These are phyloP conservation scores for Bilobella aurantiaca DNA, from an alignment of 1,140 invertebrate genomes.

Conservation along the genomic window DNA sequence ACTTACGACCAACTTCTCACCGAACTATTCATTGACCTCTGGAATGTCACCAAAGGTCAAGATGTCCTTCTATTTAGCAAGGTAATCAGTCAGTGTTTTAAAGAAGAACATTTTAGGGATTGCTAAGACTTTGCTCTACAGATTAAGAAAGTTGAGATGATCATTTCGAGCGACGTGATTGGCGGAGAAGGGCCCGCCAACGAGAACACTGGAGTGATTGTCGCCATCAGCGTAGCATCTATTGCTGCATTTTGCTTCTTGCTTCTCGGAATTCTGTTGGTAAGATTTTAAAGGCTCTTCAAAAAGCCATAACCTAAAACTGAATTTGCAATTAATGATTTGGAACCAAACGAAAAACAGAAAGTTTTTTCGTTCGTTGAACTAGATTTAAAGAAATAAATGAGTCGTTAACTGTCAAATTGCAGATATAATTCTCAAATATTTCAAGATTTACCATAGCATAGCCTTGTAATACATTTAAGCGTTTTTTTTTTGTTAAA, in stretches of 20 bases:
- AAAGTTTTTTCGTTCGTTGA: constrained; percentile 3
- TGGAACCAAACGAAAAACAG: too few species aligned
- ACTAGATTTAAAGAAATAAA: too few species aligned
- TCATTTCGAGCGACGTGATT: constrained; percentile 17
- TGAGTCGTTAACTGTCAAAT: too few species aligned
- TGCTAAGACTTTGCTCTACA: constrained; percentile 7
- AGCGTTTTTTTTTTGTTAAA: too few species aligned
- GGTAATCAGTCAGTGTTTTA: neutral
- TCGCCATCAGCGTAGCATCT: constrained; percentile 44
- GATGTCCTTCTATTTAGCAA: neutral
- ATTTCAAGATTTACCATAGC: too few species aligned
- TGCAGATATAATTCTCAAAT: too few species aligned
- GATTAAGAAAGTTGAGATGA: constrained; percentile 32
- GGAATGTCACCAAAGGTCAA: constrained; percentile 16
- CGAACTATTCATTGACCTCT: constrained; percentile 23
- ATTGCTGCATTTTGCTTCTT: constrained; percentile 48
- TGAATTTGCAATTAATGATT: too few species aligned
- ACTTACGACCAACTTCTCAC: constrained; percentile 32
- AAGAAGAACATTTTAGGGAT: neutral
- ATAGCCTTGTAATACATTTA: too few species aligned
- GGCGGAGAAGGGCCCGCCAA: constrained; percentile 36
- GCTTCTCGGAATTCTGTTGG: constrained; percentile 54
- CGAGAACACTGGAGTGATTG: constrained; percentile 43
- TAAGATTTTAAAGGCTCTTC: constrained; percentile 39
- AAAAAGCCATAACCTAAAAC: constrained; percentile 7